phyloP scores from a whole-genome alignment of 2,797 vertebrate species.

The Yasuhikotakia modesta region DNA sequence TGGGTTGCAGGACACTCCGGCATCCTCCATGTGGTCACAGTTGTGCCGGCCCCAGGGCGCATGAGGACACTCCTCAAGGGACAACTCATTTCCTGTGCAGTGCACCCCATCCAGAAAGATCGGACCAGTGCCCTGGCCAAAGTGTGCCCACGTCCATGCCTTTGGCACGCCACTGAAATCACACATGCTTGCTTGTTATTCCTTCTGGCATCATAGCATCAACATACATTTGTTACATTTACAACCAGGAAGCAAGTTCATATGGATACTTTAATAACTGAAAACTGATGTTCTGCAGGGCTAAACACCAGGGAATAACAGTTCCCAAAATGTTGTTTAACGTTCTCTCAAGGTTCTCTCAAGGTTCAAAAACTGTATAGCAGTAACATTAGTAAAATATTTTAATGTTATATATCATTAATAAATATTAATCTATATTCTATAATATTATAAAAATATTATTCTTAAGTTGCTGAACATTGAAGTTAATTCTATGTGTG shows the following conservation, averaged over 20 bases:
- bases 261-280: not conserved
- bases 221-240: no score
- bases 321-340: no score
- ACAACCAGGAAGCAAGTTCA: not conserved
- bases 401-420: no score
- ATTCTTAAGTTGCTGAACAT: no score
- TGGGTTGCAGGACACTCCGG: conserved; percentile 82
- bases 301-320: no score
- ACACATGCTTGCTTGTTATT: conserved; percentile 34
- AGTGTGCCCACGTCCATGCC: conserved; percentile 79
- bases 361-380: no score
- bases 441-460: no score
- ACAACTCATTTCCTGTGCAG: conserved; percentile 85
- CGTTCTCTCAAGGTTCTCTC: no score
- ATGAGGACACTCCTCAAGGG: conserved; percentile 85
- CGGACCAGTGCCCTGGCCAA: conserved; percentile 78
- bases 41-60: conserved; percentile 83
- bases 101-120: conserved; percentile 82
- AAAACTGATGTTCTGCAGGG: not conserved
- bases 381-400: no score
- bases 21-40: conserved; percentile 87
- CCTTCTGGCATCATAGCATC: not conserved
- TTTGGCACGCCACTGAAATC: conserved; percentile 77
- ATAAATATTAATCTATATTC: no score
- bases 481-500: no score